These are phyloP conservation scores for Thripadectes ignobilis DNA, from an alignment of 2,797 vertebrate species.

Conservation along the genomic window DNA sequence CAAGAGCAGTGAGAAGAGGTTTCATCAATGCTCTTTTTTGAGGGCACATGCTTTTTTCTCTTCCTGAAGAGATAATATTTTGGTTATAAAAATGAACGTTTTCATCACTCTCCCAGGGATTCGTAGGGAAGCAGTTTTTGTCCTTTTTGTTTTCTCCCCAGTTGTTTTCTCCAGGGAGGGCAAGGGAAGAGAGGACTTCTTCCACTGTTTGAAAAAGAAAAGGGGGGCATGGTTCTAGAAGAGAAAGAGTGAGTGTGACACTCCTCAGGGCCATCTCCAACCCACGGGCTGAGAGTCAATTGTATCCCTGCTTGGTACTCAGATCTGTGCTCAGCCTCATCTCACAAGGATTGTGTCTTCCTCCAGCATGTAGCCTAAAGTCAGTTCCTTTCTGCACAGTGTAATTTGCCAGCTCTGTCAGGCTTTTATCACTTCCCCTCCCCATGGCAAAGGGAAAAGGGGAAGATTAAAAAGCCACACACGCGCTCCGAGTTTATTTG, in stretches of 20 bases:
- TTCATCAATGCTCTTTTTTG: background rate
- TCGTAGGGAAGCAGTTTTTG: background rate
- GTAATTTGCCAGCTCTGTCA: slow-evolving; percentile 13
- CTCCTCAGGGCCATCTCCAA: background rate
- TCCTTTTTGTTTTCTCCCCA: background rate
- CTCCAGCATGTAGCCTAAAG: background rate
- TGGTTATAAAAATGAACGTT: background rate
- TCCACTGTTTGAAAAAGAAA: background rate
- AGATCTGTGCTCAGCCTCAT: background rate
- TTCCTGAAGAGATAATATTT: background rate
- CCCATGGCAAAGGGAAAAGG: background rate
- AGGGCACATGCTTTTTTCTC: background rate
- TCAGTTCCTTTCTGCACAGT: background rate
- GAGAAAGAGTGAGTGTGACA: background rate
- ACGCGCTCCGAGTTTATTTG: slow-evolving; percentile 12
- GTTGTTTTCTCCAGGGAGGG: background rate
- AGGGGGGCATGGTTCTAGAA: background rate
- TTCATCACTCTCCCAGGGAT: background rate
- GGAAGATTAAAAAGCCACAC: slow-evolving; percentile 48
- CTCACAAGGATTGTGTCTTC: background rate
- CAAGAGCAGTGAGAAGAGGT: background rate
- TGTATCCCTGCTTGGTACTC: background rate
- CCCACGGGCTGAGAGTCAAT: background rate
- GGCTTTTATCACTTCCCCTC: slow-evolving; percentile 41
- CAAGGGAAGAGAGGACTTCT: background rate